Conservation (phyloP, 2,797 vertebrate genomes). For the Mormyrops boulengeri region DNA sequence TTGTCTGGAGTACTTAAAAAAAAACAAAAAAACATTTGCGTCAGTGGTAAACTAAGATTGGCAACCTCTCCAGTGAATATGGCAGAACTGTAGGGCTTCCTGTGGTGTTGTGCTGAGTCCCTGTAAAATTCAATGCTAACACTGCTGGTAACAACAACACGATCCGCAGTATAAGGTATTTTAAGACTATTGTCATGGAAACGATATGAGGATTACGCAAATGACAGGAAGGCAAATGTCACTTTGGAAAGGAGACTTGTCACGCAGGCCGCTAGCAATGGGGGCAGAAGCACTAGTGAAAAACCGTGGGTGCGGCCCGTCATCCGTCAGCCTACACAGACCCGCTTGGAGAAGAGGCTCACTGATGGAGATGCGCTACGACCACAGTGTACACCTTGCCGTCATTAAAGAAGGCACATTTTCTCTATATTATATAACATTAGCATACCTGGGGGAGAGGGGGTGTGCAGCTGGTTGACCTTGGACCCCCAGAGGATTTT, state of each 20-base stretch:
- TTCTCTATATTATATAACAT: not conserved
- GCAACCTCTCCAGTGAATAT: not conserved
- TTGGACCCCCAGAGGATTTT: not conserved
- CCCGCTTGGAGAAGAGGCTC: not conserved
- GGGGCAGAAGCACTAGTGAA: not conserved
- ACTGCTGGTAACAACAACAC: constrained; percentile 43
- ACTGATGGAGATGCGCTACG: not conserved
- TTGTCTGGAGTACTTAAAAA: not conserved
- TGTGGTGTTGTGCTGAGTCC: not conserved
- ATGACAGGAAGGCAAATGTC: not conserved
- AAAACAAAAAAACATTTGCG: not conserved
- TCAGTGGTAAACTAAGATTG: not conserved
- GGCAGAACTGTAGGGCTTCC: not conserved
- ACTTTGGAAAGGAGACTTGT: not conserved
- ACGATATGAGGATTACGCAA: constrained; percentile 21
- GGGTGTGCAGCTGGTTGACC: not conserved
- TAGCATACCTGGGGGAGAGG: not conserved
- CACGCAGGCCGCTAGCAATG: not conserved
- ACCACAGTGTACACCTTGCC: not conserved
- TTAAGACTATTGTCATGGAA: constrained; percentile 55
- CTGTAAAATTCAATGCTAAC: constrained; percentile 20
- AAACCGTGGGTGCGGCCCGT: not conserved
- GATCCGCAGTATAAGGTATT: constrained; percentile 39
- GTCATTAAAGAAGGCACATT: not conserved
- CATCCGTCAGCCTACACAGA: not conserved